A percentile compares a stretch with the other conserved stretches of the same genome.
phyloP scores from a whole-genome alignment of 2,888 invertebrate genomes.

The Nomada fabriciana region DNA sequence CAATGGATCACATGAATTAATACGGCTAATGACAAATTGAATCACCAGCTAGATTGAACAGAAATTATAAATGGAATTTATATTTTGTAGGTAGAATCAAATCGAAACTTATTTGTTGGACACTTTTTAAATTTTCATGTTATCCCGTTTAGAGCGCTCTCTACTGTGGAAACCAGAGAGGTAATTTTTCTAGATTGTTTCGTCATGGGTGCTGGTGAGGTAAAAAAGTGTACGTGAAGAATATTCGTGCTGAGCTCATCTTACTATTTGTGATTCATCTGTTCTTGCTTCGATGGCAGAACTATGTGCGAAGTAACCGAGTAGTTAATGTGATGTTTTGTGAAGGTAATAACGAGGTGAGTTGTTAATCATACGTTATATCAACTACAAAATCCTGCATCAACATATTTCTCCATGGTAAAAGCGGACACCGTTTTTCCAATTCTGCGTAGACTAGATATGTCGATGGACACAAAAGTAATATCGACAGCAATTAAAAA shows the following conservation, averaged over 20 bases:
- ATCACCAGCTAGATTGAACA: no score
- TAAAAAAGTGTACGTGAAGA: conserved; percentile 56
- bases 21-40: no score
- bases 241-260: conserved; percentile 73
- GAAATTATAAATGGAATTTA: no score
- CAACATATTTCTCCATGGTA: conserved; percentile 37
- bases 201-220: conserved; percentile 49
- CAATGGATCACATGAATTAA: no score
- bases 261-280: conserved; percentile 71
- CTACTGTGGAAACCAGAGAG: conserved; percentile 25
- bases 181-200: conserved; percentile 67
- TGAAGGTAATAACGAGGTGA: conserved; percentile 82
- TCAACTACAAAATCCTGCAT: conserved; percentile 27
- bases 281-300: conserved; percentile 73
- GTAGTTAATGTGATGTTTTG: conserved; percentile 84
- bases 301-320: conserved; percentile 78
- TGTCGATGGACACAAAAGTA: conserved; percentile 26
- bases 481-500: conserved; percentile 28
- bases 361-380: conserved; percentile 48
- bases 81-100: no score
- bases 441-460: conserved; percentile 28
- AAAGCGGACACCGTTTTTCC: conserved; percentile 35
- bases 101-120: neutral
- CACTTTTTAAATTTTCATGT: neutral
- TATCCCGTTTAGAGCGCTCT: conserved; percentile 26